Conservation (phyloP, 2,113 vertebrate species). For the Puma concolor region DNA sequence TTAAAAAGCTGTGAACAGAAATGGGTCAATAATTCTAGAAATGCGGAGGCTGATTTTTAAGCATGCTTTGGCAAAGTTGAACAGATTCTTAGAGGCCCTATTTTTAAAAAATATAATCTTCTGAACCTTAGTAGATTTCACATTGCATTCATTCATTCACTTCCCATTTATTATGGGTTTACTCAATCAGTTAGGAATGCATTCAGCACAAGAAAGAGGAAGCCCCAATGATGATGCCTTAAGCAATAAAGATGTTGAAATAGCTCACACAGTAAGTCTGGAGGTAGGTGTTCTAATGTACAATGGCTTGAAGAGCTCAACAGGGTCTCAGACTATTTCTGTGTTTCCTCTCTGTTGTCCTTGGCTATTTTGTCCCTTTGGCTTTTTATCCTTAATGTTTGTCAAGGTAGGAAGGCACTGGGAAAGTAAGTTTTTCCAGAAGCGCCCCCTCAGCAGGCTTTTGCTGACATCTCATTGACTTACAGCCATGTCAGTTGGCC, state of each 20-base stretch:
- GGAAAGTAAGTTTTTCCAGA: slow-evolving; percentile 34
- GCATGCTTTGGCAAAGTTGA: slow-evolving; percentile 22
- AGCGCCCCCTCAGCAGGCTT: background rate
- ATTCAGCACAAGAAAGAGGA: background rate
- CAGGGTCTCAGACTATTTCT: background rate
- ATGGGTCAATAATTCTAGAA: slow-evolving; percentile 46
- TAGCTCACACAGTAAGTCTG: background rate
- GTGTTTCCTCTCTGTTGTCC: background rate
- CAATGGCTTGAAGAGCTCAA: background rate
- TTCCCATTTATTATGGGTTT: background rate
- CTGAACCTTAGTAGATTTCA: slow-evolving; percentile 15
- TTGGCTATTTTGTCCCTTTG: background rate
- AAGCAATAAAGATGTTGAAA: background rate
- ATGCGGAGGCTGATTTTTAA: slow-evolving; percentile 21
- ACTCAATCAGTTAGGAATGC: background rate
- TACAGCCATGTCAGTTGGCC: background rate
- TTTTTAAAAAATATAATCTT: slow-evolving; percentile 29
- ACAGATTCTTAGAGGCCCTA: slow-evolving; percentile 35
- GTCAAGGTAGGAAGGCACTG: background rate
- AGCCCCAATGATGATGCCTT: background rate
- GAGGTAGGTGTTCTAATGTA: background rate
- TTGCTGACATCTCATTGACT: background rate
- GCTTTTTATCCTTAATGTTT: background rate
- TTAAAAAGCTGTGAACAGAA: slow-evolving; percentile 37
- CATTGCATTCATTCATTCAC: background rate